A percentile compares a stretch with the other conserved stretches of the same genome.
Conservation (phyloP, 2,888 invertebrate species). For the Lycocerus yunnanus region DNA sequence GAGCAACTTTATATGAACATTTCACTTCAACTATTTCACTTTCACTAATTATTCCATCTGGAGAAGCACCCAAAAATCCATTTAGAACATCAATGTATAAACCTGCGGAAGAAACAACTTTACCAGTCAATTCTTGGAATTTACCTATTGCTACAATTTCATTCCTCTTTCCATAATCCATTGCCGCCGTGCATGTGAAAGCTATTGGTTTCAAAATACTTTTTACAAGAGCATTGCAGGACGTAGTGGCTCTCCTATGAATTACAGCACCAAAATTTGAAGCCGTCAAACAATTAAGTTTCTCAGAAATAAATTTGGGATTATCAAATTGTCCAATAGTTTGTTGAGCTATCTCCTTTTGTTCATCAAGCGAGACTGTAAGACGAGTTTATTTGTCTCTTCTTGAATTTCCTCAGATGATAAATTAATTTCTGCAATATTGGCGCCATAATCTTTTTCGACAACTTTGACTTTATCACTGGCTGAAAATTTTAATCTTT, state of each 20-base stretch:
- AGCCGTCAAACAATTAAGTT: conserved; percentile 9
- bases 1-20: no score
- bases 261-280: conserved; percentile 19
- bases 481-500: background rate
- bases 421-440: no score
- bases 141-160: no score
- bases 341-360: background rate
- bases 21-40: no score
- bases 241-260: background rate
- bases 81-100: background rate
- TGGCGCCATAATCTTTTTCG: background rate
- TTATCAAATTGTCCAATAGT: conserved; percentile 23
- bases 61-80: background rate
- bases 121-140: background rate
- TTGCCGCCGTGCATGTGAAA: no score
- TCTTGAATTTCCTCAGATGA: background rate
- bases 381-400: background rate
- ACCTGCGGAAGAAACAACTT: background rate
- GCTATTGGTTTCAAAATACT: background rate
- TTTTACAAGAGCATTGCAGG: conserved; percentile 12
- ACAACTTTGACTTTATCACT: background rate
- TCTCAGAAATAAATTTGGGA: conserved; percentile 5
- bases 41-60: no score
- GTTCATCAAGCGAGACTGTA: background rate
- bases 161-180: no score